These are phyloP conservation scores for Xylophagus ater DNA, from an alignment of 2,888 invertebrate species.

Conservation along the genomic window DNA sequence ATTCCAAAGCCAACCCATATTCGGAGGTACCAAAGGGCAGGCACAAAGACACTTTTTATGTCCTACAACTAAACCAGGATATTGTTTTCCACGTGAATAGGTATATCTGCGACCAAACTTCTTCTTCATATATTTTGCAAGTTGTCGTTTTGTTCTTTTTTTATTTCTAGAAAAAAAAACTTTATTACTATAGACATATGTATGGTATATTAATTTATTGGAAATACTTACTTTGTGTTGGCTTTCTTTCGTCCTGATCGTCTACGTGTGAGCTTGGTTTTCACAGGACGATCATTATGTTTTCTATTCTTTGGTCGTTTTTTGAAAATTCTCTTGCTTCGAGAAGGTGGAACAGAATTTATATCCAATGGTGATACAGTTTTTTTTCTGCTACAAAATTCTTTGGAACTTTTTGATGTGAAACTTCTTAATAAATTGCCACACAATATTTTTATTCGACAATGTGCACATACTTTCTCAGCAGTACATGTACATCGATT, in stretches of 20 bases:
- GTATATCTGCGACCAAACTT: slow-evolving; percentile 6
- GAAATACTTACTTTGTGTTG: not conserved
- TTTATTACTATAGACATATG: not conserved
- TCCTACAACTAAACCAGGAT: slow-evolving; percentile 41
- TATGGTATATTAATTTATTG: not conserved
- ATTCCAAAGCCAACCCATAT: slow-evolving; percentile 62
- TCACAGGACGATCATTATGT: not conserved
- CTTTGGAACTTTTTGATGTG: too few relatives aligned
- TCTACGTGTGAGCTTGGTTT: not conserved
- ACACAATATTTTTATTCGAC: too few relatives aligned
- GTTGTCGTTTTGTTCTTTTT: not conserved
- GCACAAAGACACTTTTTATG: slow-evolving; percentile 46
- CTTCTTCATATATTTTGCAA: not conserved
- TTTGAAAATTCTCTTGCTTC: not conserved
- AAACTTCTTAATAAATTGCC: too few relatives aligned
- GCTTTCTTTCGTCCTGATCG: too few relatives aligned
- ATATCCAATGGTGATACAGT: too few relatives aligned
- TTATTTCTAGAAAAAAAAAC: not conserved
- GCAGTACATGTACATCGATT: too few relatives aligned
- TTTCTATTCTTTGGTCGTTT: slow-evolving; percentile 1
- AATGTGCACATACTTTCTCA: too few relatives aligned
- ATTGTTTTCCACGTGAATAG: slow-evolving; percentile 6
- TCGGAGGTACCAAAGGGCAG: slow-evolving; percentile 45
- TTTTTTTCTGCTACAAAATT: too few relatives aligned
- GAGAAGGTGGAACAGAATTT: too few relatives aligned